phyloP scores from a whole-genome alignment of 2,113 vertebrate species.

The Lophius piscatorius region DNA sequence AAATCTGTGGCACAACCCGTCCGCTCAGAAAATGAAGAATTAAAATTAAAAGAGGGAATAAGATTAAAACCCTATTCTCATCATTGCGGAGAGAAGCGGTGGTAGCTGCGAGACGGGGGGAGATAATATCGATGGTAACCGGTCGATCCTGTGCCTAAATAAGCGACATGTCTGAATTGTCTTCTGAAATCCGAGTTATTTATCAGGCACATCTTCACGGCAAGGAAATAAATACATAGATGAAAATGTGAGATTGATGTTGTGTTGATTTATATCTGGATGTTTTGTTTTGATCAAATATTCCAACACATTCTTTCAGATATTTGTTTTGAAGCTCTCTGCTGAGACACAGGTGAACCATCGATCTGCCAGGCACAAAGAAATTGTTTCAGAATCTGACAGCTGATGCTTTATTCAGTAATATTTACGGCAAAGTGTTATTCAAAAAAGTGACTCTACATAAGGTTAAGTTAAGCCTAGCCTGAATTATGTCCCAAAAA shows the following conservation, averaged over 20 bases:
- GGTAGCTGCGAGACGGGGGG: slow-evolving; percentile 26
- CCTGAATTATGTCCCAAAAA: too few species aligned
- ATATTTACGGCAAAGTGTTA: not conserved
- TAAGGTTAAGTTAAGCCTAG: too few species aligned
- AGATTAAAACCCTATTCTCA: slow-evolving; percentile 2
- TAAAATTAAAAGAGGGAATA: slow-evolving; percentile 15
- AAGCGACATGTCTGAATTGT: too few species aligned
- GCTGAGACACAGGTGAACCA: not conserved
- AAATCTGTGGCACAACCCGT: slow-evolving; percentile 16
- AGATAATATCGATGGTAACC: too few species aligned
- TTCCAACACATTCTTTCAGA: not conserved
- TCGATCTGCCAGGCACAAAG: not conserved
- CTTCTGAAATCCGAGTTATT: slow-evolving; percentile 12
- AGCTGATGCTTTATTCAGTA: not conserved
- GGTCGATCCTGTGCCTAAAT: too few species aligned
- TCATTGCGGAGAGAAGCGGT: not conserved
- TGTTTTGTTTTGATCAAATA: not conserved
- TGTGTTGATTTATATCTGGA: not conserved
- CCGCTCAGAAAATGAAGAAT: slow-evolving; percentile 9
- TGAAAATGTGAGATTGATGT: not conserved
- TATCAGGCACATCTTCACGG: not conserved
- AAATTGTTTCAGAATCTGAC: not conserved
- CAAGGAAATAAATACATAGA: slow-evolving; percentile 7
- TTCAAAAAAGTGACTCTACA: too few species aligned
- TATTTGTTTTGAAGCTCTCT: not conserved